phyloP scores from a whole-genome alignment of 2,888 invertebrate species.

The Corbicula japonica region DNA sequence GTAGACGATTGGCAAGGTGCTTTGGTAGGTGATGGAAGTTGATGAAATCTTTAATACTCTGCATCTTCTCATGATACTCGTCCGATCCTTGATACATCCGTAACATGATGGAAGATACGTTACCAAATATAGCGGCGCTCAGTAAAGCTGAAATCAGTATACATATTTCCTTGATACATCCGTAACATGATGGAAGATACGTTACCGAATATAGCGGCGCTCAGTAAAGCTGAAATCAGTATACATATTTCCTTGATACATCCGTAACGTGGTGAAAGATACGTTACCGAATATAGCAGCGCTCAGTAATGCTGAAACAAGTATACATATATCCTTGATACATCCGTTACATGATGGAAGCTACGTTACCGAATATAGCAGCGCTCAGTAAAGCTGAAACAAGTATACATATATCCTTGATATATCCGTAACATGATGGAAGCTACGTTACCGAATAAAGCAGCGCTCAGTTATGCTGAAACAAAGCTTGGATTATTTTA shows the following conservation, averaged over 20 bases:
- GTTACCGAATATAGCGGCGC: slow-evolving; percentile 87
- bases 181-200: slow-evolving; percentile 87
- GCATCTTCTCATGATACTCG: slow-evolving; percentile 86
- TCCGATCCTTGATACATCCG: slow-evolving; percentile 86
- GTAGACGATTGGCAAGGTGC: slow-evolving; percentile 84
- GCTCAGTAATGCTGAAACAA: no score
- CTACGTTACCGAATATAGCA: slow-evolving; percentile 87
- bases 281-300: no score
- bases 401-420: no score
- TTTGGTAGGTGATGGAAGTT: slow-evolving; percentile 87
- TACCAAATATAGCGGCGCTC: slow-evolving; percentile 87
- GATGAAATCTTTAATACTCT: slow-evolving; percentile 86
- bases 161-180: slow-evolving; percentile 86
- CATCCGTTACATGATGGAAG: slow-evolving; percentile 86
- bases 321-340: no score
- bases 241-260: no score
- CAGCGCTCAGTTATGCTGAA: slow-evolving; percentile 86
- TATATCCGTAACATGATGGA: slow-evolving; percentile 86
- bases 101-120: slow-evolving; percentile 87
- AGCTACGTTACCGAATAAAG: slow-evolving; percentile 87
- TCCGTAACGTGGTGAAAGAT: no score
- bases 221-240: slow-evolving; percentile 84
- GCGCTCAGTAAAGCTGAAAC: slow-evolving; percentile 86
- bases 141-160: slow-evolving; percentile 84
- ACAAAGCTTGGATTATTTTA: no score